Evolutionary conservation across 1,140 invertebrate species (phyloP), one percentile per base, ranked within the genome.

Genomic region (Panagrolaimus sp.): DNA sequence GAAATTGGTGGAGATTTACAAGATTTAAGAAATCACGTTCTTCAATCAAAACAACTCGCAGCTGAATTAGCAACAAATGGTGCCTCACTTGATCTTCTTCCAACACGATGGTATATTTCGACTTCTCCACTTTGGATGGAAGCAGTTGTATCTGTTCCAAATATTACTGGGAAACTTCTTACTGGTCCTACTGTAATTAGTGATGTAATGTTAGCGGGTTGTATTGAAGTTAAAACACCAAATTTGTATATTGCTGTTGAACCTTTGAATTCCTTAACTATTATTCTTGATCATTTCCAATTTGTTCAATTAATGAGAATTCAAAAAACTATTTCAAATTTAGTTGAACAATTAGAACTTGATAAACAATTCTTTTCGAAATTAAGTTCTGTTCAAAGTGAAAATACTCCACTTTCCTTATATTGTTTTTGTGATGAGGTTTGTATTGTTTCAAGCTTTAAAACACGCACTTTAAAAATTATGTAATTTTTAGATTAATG

Each of bases 261-360:
- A 26, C 73, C 76, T 1, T 46, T 26, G 7, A 67, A 67, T 17
- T 45, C 71, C 5, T 28, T 78, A 15, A 32, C 48, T n/a, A 45
- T 75, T n/a, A 55, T 68, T n/a, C 32, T 78, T 14, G 76, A 78
- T 45, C 76, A 78, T 63, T 78, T 71, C 58, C 76, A 78, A 62
- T 78, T 78, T 45, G 52, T 74, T 24, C 76, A 78, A 69, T 47
- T 73, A 38, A 73, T 63, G 43, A 65, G 45, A 44, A 21, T 73
- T 24, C 70, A 69, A n/a, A 62, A 70, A 28, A 48, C 52, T n/a
- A 62, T 78, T 38, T 48, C 77, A 9, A 67, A 71, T 14, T 74
- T 75, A 43, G 47, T 73, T 21, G 74, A 75, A 7, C 68, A 73
- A 38, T 26, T 78, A n/a, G 32, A 78, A 38, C n/a, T 43, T 1